Evolutionary conservation across 2,797 vertebrate species (phyloP).

Genomic region (Adrianichthys oophorus): DNA sequence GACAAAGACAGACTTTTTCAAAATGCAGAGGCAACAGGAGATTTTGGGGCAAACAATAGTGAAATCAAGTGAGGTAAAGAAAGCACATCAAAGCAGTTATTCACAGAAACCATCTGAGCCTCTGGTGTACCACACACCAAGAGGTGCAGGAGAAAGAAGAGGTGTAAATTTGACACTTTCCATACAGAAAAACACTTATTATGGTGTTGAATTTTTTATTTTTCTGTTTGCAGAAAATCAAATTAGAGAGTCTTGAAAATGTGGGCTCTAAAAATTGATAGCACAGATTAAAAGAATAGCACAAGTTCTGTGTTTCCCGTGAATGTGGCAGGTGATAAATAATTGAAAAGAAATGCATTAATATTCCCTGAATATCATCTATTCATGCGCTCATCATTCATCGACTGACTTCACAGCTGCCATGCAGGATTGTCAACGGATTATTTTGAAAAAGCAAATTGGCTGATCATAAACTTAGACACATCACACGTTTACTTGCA

Average conservation of each 20-base stretch:
- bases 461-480: neutral
- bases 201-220: constrained; percentile 3
- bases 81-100: constrained; percentile 26
- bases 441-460: neutral
- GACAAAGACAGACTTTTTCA: constrained; percentile 11
- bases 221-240: constrained; percentile 5
- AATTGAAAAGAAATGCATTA: constrained; percentile 50
- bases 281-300: constrained; percentile 12
- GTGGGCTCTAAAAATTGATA: neutral
- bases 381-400: constrained; percentile 27
- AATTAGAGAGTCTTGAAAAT: constrained; percentile 4
- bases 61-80: constrained; percentile 48
- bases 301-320: constrained; percentile 24
- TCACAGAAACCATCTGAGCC: constrained; percentile 22
- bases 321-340: constrained; percentile 39
- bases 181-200: constrained; percentile 32
- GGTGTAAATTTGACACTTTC: constrained; percentile 17
- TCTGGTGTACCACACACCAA: constrained; percentile 21
- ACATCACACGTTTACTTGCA: neutral
- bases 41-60: constrained; percentile 31
- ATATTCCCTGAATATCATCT: constrained; percentile 40
- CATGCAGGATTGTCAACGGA: constrained; percentile 5
- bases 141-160: constrained; percentile 16
- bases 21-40: constrained; percentile 28
- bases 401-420: constrained; percentile 13